Percentiles rank a stretch among this genome's conserved stretches.
Conservation (phyloP, 2,888 invertebrate genomes). For the Caenorhabditis sp. region DNA sequence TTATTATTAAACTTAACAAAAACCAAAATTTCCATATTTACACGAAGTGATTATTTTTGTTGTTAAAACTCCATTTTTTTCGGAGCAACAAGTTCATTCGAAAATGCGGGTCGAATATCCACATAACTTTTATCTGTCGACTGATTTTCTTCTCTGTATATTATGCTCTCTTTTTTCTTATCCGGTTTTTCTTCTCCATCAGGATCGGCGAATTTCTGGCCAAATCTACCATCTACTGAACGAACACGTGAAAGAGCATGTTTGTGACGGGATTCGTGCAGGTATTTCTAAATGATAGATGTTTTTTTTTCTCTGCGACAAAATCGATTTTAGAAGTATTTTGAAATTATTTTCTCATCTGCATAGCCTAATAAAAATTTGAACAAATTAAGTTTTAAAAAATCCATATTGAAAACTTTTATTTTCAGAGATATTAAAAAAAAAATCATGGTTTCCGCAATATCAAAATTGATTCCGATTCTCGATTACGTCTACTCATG, state of each 20-base stretch:
- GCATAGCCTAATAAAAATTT: background rate
- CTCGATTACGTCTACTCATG: too few relatives aligned
- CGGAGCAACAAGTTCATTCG: background rate
- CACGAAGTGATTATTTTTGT: too few relatives aligned
- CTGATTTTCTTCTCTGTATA: background rate
- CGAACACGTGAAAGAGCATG: slow-evolving; percentile 20
- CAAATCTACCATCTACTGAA: slow-evolving; percentile 14
- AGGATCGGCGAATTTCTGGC: background rate
- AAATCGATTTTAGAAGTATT: too few relatives aligned
- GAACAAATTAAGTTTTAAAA: too few relatives aligned
- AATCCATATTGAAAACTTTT: too few relatives aligned
- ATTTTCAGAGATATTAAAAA: too few relatives aligned
- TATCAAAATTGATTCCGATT: too few relatives aligned
- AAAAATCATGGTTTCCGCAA: too few relatives aligned
- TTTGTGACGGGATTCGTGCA: slow-evolving; percentile 24
- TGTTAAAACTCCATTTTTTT: background rate
- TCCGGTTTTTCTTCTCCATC: background rate
- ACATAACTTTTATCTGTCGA: slow-evolving; percentile 6
- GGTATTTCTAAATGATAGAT: slow-evolving; percentile 11
- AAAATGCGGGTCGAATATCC: slow-evolving; percentile 6
- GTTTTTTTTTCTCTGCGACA: background rate
- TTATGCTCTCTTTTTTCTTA: background rate
- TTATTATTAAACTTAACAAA: too few relatives aligned
- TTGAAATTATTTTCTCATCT: background rate
- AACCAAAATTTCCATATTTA: too few relatives aligned